Conservation (phyloP, 2,888 invertebrate genomes). For the Trachelus tabidus region DNA sequence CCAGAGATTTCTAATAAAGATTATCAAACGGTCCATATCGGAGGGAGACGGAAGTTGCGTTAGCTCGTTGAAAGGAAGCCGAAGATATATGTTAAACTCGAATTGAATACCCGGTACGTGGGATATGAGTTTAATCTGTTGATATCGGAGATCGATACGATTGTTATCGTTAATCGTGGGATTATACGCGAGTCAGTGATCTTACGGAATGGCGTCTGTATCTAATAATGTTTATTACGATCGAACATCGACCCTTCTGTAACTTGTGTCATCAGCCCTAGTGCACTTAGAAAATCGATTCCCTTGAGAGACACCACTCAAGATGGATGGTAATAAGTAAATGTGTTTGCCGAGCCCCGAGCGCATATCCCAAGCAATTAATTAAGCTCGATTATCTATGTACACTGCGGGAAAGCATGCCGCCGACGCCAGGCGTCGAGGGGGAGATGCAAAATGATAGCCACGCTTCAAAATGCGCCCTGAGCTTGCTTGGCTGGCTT, state of each 20-base stretch:
- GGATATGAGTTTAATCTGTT: not conserved
- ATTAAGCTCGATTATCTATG: constrained; percentile 63
- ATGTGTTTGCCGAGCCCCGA: constrained; percentile 58
- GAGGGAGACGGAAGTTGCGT: not conserved
- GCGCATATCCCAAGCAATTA: constrained; percentile 59
- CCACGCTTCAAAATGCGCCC: constrained; percentile 40
- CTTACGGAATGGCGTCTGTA: not conserved
- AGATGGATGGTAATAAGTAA: constrained; percentile 62
- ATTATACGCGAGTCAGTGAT: not conserved
- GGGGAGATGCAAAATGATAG: constrained; percentile 49
- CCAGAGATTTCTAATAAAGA: constrained; percentile 1
- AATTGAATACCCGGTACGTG: not conserved
- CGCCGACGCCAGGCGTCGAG: constrained; percentile 21
- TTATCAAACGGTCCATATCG: not conserved
- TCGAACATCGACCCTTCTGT: constrained; percentile 40
- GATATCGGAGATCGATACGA: not conserved
- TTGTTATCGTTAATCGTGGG: not conserved
- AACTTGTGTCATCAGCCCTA: constrained; percentile 45
- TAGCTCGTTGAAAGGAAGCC: not conserved
- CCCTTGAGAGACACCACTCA: constrained; percentile 51
- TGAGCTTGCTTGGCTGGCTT: not conserved
- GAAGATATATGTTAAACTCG: not conserved
- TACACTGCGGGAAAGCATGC: constrained; percentile 52
- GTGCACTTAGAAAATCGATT: constrained; percentile 58
- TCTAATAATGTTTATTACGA: constrained; percentile 19